Evolutionary conservation across 1,140 invertebrate species (phyloP).

Genomic region (Ectropis grisescens): DNA sequence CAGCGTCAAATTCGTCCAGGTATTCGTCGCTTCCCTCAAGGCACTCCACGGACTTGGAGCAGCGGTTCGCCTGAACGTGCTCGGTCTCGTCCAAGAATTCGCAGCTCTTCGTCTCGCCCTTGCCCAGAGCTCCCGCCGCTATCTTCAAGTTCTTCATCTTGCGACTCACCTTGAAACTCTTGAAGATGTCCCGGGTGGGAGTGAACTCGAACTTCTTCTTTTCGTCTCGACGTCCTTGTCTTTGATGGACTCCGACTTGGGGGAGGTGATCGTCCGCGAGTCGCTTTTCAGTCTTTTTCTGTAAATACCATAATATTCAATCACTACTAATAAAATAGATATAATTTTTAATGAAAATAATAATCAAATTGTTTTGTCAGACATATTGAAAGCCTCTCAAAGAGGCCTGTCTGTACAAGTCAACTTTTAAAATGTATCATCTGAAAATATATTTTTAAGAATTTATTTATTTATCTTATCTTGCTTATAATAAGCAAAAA

Average conservation of each 20-base stretch:
- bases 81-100: constrained; percentile 48
- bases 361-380: too few species aligned
- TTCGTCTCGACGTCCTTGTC: constrained; percentile 51
- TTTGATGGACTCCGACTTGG: constrained; percentile 41
- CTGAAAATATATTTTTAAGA: too few species aligned
- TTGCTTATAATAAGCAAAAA: too few species aligned
- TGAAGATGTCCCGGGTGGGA: constrained; percentile 55
- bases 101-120: constrained; percentile 50
- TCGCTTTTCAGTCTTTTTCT: constrained; percentile 62
- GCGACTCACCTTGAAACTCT: constrained; percentile 51
- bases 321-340: background rate
- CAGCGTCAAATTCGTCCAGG: constrained; percentile 26
- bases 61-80: constrained; percentile 25
- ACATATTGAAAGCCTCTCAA: too few species aligned
- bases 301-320: background rate
- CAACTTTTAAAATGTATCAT: too few species aligned
- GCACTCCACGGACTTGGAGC: constrained; percentile 51
- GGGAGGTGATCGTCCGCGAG: constrained; percentile 36
- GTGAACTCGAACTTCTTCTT: constrained; percentile 58
- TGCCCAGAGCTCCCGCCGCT: constrained; percentile 18
- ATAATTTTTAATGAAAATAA: too few species aligned
- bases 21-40: constrained; percentile 30
- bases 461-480: too few species aligned
- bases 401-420: too few species aligned
- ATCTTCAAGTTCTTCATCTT: constrained; percentile 50